Evolutionary conservation across 2,797 vertebrate species (phyloP), one percentile per base, ranked within the genome.

Genomic region (Menidia menidia): DNA sequence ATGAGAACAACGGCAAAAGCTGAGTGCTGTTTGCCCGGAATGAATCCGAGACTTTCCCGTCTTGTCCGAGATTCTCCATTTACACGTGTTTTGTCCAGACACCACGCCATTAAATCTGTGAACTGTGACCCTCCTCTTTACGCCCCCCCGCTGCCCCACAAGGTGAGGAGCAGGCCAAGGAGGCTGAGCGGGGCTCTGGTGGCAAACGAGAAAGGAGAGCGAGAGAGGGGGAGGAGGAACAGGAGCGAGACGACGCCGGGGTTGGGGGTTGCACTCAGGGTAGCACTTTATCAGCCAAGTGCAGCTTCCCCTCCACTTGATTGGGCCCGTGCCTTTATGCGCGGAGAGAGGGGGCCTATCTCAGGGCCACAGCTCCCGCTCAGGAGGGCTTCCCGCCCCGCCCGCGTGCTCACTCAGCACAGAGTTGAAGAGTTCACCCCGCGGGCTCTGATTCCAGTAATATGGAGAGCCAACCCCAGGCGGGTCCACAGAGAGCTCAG

Each of bases 401-500:
- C 66, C 66, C 39, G 1, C 19, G 0, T 14, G 33, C 71, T 76
- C 80, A 45, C 81, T 87, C 83, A 74, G 71, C 83, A 61, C 32
- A 2, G 75, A 91, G 89, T 91, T 91, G 87, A 89, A 90, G 82
- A 91, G 92, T 92, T 93, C 91, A 92, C 74, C 80, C 83, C 53
- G 69, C 75, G 52, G 82, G 71, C 86, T 79, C 73, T 86, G 71
- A 88, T 89, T 51, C 74, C 71, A 58, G 41, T 75, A 84, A 85
- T 83, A 75, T 66, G 63, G 57, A 76, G 78, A 75, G 65, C 72
- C 62, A 67, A 80, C 80, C 82, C 67, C 60, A 75, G 80, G 82
- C 80, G 54, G 81, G 75, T 67, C 80, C 44, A 55, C 56, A 4
- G 65, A 78, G 79, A 78, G 75, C 77, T 81, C 62, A 13, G 71